Percentiles rank a stretch among this genome's conserved stretches.
Evolutionary conservation across 1,140 invertebrate species (phyloP).

Genomic region (Heterodera carotae): DNA sequence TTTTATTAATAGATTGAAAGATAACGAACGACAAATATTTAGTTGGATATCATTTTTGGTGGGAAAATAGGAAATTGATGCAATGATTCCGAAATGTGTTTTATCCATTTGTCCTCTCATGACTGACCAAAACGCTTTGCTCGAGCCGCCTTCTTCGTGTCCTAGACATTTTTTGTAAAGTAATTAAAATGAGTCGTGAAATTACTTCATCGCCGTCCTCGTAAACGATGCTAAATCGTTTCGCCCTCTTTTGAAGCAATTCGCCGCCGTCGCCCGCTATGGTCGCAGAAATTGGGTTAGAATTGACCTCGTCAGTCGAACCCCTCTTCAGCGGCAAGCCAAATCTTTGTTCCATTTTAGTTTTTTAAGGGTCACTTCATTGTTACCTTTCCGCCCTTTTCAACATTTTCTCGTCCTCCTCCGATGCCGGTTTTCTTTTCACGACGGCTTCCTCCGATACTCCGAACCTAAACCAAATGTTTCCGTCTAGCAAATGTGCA

Average conservation of each 20-base stretch:
- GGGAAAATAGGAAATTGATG: background rate
- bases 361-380: too few species aligned
- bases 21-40: background rate
- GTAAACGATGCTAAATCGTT: constrained; percentile 27
- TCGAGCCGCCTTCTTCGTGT: constrained; percentile 28
- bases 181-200: background rate
- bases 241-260: constrained; percentile 25
- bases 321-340: constrained; percentile 23
- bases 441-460: background rate
- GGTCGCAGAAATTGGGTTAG: background rate
- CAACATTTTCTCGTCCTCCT: constrained; percentile 37
- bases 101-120: background rate
- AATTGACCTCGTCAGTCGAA: background rate
- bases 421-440: constrained; percentile 9
- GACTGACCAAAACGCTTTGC: constrained; percentile 25
- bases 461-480: background rate
- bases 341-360: background rate
- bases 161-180: constrained; percentile 11
- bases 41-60: background rate
- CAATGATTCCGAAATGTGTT: constrained; percentile 12
- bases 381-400: constrained; percentile 21
- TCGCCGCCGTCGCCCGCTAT: constrained; percentile 10
- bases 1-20: too few species aligned
- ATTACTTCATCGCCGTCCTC: constrained; percentile 5
- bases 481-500: background rate